Evolutionary conservation across 1,140 invertebrate species (phyloP).

Genomic region (Chlorops oryzae): DNA sequence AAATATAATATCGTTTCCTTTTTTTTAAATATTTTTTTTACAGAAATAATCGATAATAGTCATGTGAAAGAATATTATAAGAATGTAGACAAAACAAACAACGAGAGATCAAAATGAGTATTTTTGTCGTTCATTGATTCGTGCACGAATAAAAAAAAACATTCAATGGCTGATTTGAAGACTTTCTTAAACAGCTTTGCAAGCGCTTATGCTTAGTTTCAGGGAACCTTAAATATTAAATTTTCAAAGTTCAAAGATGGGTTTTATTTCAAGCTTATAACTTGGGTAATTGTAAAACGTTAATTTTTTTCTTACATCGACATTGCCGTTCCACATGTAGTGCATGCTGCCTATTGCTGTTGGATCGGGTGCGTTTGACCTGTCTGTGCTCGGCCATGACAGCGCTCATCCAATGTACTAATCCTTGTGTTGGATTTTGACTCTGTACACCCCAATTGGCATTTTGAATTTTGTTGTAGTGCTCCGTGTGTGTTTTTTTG

Average conservation of each 20-base stretch:
- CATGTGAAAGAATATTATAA: too few species aligned
- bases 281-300: too few species aligned
- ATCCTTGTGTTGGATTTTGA: constrained; percentile 60
- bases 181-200: not conserved
- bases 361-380: constrained; percentile 57
- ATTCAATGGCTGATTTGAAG: not conserved
- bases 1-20: too few species aligned
- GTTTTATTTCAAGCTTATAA: not conserved
- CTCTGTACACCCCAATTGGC: constrained; percentile 51
- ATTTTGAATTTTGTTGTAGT: too few species aligned
- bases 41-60: too few species aligned
- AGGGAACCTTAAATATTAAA: too few species aligned
- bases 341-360: constrained; percentile 58
- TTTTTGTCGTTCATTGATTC: too few species aligned
- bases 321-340: constrained; percentile 64
- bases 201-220: too few species aligned
- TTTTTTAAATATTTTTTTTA: too few species aligned
- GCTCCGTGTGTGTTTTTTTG: constrained; percentile 19
- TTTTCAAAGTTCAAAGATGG: not conserved
- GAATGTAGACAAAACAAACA: too few species aligned
- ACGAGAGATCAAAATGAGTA: too few species aligned
- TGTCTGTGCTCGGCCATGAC: constrained; percentile 75
- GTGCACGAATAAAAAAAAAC: too few species aligned
- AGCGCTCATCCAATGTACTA: constrained; percentile 74
- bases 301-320: constrained; percentile 58